Conservation (phyloP, 2,888 invertebrate genomes). For the Globia sparganii region DNA sequence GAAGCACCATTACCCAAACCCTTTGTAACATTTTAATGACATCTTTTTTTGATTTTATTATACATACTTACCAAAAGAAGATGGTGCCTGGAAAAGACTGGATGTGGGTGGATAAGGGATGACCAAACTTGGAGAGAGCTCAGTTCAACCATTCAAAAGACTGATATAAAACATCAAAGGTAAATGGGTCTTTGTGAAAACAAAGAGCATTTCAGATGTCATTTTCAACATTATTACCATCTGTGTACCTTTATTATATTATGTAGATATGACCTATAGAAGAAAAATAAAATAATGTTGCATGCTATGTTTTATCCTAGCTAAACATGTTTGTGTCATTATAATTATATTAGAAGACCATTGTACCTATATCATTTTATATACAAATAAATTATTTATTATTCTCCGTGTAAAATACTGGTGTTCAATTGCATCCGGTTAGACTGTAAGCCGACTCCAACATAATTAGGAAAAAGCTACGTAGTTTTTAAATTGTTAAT, state of each 20-base stretch:
- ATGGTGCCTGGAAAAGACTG: conserved; percentile 1
- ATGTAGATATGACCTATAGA: background rate
- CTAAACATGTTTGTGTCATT: background rate
- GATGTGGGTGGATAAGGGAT: conserved; percentile 27
- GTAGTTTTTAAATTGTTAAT: no score
- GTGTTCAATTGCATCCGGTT: background rate
- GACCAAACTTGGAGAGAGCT: conserved; percentile 6
- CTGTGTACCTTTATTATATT: background rate
- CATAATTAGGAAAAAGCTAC: background rate
- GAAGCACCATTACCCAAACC: background rate
- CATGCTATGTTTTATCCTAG: background rate
- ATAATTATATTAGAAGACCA: background rate
- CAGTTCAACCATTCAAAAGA: conserved; percentile 18
- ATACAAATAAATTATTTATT: no score
- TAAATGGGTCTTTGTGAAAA: conserved; percentile 18
- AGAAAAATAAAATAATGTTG: background rate
- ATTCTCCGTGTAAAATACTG: no score
- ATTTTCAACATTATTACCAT: conserved; percentile 4
- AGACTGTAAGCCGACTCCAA: background rate
- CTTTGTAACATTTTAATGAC: conserved; percentile 33
- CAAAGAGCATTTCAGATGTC: conserved; percentile 13
- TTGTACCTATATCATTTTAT: background rate
- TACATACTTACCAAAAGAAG: conserved; percentile 38
- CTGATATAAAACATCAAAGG: conserved; percentile 31
- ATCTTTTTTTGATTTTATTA: conserved; percentile 19